Evolutionary conservation across 1,140 invertebrate species (phyloP), one percentile per base, ranked within the genome.

Genomic region (Heliothis subflexa): DNA sequence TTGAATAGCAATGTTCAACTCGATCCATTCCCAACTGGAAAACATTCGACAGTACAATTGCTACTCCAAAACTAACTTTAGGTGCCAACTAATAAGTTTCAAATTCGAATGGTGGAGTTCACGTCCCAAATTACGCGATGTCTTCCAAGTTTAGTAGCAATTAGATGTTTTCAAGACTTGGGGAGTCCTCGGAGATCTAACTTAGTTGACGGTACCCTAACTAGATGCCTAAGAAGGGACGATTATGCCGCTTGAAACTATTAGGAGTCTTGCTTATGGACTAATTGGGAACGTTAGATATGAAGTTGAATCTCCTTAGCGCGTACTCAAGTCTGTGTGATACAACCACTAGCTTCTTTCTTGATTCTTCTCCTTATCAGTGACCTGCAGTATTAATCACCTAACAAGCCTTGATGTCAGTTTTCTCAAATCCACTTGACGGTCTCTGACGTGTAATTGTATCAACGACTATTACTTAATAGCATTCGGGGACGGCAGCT

Each of bases 121-220:
- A 25, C 13, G 11, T 61, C 21, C 21, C 64, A 50, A 68, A 68
- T 68, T 21, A 68, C 45, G 16, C 64, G 61, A 40, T 13, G 64
- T 68, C 64, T 50, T 14, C 47, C 1, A 68, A 68, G 45, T 68
- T 66, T 50, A 68, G 47, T 28, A n/a, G 40, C 64, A 68, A 68
- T 68, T 68, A 68, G 64, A 14, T 45, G 64, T 68, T 68, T 68
- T 68, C 64, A 68, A 64, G 64, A 68, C 45, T 49, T 50, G 64
- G 45, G 11, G 14, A 18, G 61, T 18, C 62, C 33, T 45, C 2
- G 1, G 64, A 50, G 64, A 50, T 16, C 40, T 64, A 64, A 64
- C n/a, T 68, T 50, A 68, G 64, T 68, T 66, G n/a, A 18, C 47
- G 49, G 62, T 18, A 45, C 16, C 33, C 64, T 68, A 50, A 68